Evolutionary conservation across 2,888 invertebrate genomes (phyloP), one percentile per base, ranked within the genome.

Genomic region (Arenicola marina): DNA sequence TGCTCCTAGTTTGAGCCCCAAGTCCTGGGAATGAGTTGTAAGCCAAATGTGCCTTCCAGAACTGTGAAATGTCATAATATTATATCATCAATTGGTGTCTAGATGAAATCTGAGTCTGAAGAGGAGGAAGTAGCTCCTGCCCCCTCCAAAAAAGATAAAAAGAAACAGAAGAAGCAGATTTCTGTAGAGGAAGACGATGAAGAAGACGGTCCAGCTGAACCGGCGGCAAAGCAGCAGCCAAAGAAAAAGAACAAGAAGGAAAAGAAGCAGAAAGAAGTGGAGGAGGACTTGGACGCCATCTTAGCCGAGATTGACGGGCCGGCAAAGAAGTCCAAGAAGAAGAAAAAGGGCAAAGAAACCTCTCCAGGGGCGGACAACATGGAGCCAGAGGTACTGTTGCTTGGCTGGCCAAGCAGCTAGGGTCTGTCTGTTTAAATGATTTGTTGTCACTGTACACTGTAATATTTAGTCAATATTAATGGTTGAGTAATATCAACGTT

Each of bases 231-330:
- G 21, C 38, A 21, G 38, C 32, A 61, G 21, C 56, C 26, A 31
- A 57, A 57, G 28, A 28, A 57, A 15, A 62, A 65, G 45, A 44
- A 58, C 24, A 48, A 59, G 4, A 58, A 57, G 34, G 18, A 51
- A 54, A 24, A 44, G 33, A 56, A 56, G 57, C 11, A 24, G 4
- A 46, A 48, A n/a, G 33, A 57, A n/a, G 51, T 51, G 4, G 78
- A 79, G 15, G 79, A 80, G 56, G 80, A 81, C 61, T 73, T 80
- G 29, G 81, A 81, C 72, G 78, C 77, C n/a, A 70, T 81, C 32
- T 60, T 82, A 46, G 79, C 80, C 29, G 76, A 76, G 33, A 61
- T 82, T 29, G 80, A 81, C 31, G 74, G 76, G 74, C 76, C 21
- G 1, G 68, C 66, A 45, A 73, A 75, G 45, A 75, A 73, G 56